Conservation (phyloP, 2,797 vertebrate genomes). For the Sebastes dallii region DNA sequence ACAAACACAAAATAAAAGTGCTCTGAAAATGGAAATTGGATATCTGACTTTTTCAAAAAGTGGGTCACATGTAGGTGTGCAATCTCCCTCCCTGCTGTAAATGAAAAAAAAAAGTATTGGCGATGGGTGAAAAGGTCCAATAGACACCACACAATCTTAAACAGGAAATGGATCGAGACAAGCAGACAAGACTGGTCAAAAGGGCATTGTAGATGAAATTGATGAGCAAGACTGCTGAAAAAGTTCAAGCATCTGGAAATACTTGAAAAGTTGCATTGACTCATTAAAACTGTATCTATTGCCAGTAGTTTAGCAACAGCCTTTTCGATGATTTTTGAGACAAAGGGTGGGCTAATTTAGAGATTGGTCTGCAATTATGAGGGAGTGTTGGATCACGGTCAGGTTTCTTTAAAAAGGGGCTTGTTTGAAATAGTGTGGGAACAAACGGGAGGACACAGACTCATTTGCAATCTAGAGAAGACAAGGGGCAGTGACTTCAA, state of each 20-base stretch:
- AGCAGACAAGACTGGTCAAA: neutral
- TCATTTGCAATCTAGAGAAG: neutral
- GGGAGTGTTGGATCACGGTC: neutral
- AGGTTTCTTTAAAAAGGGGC: neutral
- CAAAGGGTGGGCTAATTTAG: neutral
- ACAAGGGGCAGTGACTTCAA: neutral
- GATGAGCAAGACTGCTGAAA: neutral
- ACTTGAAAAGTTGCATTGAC: neutral
- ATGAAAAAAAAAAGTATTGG: neutral
- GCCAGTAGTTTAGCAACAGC: neutral
- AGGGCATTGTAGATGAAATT: neutral
- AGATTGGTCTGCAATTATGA: neutral
- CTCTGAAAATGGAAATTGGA: neutral
- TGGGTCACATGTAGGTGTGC: neutral
- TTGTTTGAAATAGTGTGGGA: neutral
- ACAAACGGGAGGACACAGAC: neutral
- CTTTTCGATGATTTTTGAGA: neutral
- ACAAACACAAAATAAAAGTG: neutral
- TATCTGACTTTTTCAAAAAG: neutral
- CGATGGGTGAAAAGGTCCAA: neutral
- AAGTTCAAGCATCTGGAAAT: neutral
- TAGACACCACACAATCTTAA: neutral
- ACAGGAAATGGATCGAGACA: constrained; percentile 1
- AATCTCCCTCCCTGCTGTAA: neutral
- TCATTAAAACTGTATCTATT: neutral